phyloP scores from a whole-genome alignment of 2,113 vertebrate species.

The Dasyprocta punctata region DNA sequence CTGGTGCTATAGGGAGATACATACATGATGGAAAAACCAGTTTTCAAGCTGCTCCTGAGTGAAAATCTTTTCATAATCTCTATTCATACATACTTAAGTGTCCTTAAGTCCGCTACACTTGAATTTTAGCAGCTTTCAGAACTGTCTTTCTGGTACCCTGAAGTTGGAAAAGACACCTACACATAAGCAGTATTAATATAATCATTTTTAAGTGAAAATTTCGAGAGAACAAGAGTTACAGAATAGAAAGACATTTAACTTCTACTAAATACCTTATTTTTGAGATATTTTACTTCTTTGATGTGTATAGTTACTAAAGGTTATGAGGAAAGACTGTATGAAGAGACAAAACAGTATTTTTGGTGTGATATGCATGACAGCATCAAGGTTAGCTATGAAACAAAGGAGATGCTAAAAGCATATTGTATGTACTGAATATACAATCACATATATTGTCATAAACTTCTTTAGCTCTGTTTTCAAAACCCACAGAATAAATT shows the following conservation, averaged over 20 bases:
- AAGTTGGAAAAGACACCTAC: constrained; percentile 58
- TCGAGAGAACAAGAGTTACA: constrained; percentile 23
- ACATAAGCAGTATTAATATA: constrained; percentile 46
- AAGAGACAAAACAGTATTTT: constrained; percentile 61
- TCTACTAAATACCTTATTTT: constrained; percentile 58
- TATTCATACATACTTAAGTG: constrained; percentile 21
- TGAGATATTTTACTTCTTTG: constrained; percentile 55
- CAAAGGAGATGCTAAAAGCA: constrained; percentile 64
- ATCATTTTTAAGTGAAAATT: constrained; percentile 63
- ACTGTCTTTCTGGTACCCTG: background rate
- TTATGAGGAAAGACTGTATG: constrained; percentile 28
- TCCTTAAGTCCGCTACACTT: constrained; percentile 57
- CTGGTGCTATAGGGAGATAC: background rate
- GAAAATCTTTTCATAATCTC: constrained; percentile 45
- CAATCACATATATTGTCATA: constrained; percentile 67
- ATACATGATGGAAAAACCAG: constrained; percentile 20
- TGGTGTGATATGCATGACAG: background rate
- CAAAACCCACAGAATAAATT: constrained; percentile 50
- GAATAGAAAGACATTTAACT: constrained; percentile 35
- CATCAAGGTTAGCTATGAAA: constrained; percentile 60
- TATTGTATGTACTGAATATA: constrained; percentile 46
- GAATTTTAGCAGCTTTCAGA: constrained; percentile 38
- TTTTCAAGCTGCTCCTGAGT: background rate
- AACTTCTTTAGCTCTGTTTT: constrained; percentile 54
- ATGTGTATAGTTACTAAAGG: constrained; percentile 31